Evolutionary conservation across 2,888 invertebrate species (phyloP).

Genomic region (Eumacrocentrus americanus): DNA sequence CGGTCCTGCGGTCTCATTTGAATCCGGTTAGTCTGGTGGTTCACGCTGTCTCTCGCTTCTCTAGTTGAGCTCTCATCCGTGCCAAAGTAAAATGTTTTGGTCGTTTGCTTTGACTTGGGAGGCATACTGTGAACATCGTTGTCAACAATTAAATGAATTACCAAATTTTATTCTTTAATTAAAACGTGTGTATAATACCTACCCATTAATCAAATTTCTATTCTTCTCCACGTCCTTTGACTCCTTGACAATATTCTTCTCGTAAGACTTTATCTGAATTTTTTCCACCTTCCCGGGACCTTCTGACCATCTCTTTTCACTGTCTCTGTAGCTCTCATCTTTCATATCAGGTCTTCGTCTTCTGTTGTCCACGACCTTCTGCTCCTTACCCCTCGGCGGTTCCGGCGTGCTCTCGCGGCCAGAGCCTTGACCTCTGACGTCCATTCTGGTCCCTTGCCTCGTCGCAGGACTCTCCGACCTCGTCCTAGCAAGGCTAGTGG

Average conservation of each 20-base stretch:
- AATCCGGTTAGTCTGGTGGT: constrained; percentile 31
- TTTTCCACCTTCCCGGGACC: constrained; percentile 31
- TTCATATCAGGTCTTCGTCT: constrained; percentile 36
- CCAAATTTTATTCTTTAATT: too few species aligned
- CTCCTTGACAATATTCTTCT: constrained; percentile 31
- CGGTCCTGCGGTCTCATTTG: constrained; percentile 37
- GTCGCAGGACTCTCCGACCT: constrained; percentile 40
- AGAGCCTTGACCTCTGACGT: constrained; percentile 65
- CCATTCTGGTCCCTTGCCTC: constrained; percentile 37
- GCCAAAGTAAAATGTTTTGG: constrained; percentile 78
- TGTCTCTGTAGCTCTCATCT: constrained; percentile 26
- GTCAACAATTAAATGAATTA: constrained; percentile 5
- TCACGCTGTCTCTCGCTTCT: constrained; percentile 32
- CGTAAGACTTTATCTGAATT: constrained; percentile 36
- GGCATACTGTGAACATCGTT: constrained; percentile 38
- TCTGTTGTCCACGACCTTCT: constrained; percentile 44
- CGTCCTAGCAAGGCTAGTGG: constrained; percentile 32
- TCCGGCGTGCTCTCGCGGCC: constrained; percentile 72
- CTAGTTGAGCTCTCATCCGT: constrained; percentile 68
- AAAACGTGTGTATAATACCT: too few species aligned
- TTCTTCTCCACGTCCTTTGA: constrained; percentile 39
- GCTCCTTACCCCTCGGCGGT: constrained; percentile 47
- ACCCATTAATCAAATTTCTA: constrained; percentile 49
- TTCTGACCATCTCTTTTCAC: constrained; percentile 41
- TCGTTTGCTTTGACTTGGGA: constrained; percentile 50